A percentile compares a stretch with the other conserved stretches of the same genome.
phyloP scores from a whole-genome alignment of 2,797 vertebrate genomes.

The Amniataba percoides region DNA sequence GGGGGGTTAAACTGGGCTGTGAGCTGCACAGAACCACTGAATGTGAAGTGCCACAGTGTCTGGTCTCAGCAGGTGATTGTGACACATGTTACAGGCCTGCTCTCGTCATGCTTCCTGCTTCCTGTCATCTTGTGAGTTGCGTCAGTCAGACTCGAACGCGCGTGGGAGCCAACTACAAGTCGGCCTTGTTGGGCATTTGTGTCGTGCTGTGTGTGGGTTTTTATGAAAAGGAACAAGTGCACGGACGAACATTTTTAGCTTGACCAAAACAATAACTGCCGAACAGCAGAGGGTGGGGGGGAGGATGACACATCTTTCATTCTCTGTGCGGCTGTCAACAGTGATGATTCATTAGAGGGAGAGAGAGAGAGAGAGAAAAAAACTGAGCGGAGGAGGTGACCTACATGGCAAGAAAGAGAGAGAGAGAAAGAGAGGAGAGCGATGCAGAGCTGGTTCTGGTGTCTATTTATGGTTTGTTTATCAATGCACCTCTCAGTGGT shows the following conservation, averaged over 20 bases:
- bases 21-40: not conserved
- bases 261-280: constrained; percentile 61
- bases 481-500: constrained; percentile 72
- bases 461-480: constrained; percentile 84
- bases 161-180: constrained; percentile 49
- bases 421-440: constrained; percentile 30
- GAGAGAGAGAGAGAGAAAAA: constrained; percentile 36
- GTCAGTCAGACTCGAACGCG: constrained; percentile 40
- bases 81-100: constrained; percentile 26
- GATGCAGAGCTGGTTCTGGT: constrained; percentile 41
- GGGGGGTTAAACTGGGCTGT: not conserved
- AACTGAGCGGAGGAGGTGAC: constrained; percentile 74
- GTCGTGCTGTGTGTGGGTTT: constrained; percentile 65
- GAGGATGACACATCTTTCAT: constrained; percentile 77
- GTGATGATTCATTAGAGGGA: constrained; percentile 63
- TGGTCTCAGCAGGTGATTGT: constrained; percentile 44
- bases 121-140: constrained; percentile 49
- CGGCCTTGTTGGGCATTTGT: constrained; percentile 29
- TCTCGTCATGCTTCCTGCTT: constrained; percentile 43
- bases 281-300: constrained; percentile 44
- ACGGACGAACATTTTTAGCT: constrained; percentile 29
- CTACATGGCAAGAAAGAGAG: constrained; percentile 68
- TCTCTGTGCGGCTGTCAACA: constrained; percentile 53
- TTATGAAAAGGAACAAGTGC: constrained; percentile 47
- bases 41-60: not conserved